Evolutionary conservation across 2,888 invertebrate species (phyloP), one percentile per base, ranked within the genome.

Genomic region (Cyrtodaria siliqua): DNA sequence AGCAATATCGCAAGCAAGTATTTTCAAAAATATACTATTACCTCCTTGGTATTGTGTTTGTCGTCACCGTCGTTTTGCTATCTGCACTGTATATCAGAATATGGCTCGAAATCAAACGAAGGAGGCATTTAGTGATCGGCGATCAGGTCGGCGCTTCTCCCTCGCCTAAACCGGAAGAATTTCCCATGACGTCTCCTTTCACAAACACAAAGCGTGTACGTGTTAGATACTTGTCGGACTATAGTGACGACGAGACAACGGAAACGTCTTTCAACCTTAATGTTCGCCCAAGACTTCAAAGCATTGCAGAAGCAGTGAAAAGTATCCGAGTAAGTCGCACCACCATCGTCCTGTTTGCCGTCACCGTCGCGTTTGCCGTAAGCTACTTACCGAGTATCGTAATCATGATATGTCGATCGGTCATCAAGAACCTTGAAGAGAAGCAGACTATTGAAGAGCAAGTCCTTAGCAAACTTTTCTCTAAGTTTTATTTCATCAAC

Each of bases 11-110:
- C 26, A 77, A 83, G 29, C 63, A 79, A 18, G 55, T 77, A 24
- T 86, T 87, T 59, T 82, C 84, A 24, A 74, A 59, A 29, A 73
- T 82, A 2, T 87, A 86, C 70, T 89, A 84, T 60, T 66, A 76
- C 61, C 53, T 79, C 18, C 81, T 90, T 0, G 79, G 77, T 18
- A 57, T 82, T 0, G 76, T 87, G 2, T 88, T 90, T 63, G 50
- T 87, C n/a, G 24, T 84, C 12, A 84, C 83, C 1, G 82, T 87
- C 16, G 50, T 87, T n/a, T 56, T 85, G 8, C 78, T 90, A 9
- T 76, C 85, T 6, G 82, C 77, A 9, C 73, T 90, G 50, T 89
- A 89, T 73, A 82, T 83, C n/a, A 62, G 82, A 62, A 81, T 84
- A 4, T 84, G 82, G 82, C 52, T 82, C 23, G 84, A 82, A 73